Percentiles rank a stretch among this genome's conserved stretches.
Evolutionary conservation across 2,113 vertebrate genomes (phyloP).

Genomic region (Paradoxurus hermaphroditus): DNA sequence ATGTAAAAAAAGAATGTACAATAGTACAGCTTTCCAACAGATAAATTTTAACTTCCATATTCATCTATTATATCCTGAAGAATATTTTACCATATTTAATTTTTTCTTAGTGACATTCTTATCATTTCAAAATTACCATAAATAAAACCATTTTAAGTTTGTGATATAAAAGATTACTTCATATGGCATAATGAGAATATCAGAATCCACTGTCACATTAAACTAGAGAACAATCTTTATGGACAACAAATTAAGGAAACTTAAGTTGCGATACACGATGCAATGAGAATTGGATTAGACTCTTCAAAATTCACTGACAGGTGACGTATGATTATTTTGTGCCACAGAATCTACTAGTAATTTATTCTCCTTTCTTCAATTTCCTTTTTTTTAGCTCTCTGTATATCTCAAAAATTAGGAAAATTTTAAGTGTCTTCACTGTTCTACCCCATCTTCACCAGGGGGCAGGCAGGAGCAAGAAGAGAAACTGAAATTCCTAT

Average conservation of each 20-base stretch:
- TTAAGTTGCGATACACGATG: background rate
- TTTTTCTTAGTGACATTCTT: background rate
- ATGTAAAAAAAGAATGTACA: background rate
- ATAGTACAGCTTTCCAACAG: background rate
- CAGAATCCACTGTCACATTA: background rate
- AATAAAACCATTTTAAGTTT: background rate
- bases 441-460: constrained; percentile 26
- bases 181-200: background rate
- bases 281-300: background rate
- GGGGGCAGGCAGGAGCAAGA: constrained; percentile 69
- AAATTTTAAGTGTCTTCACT: background rate
- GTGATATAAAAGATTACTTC: background rate
- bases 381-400: background rate
- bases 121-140: background rate
- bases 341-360: background rate
- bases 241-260: background rate
- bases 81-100: background rate
- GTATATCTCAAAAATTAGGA: background rate
- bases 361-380: background rate
- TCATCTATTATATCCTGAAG: background rate
- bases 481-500: constrained; percentile 13
- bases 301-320: background rate
- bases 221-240: background rate
- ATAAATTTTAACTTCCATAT: background rate
- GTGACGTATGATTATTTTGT: background rate